Evolutionary conservation across 64 coral and sea anemone genomes (phyloP), one percentile per base, ranked within the genome.

Genomic region (Exaiptasia diaphana): DNA sequence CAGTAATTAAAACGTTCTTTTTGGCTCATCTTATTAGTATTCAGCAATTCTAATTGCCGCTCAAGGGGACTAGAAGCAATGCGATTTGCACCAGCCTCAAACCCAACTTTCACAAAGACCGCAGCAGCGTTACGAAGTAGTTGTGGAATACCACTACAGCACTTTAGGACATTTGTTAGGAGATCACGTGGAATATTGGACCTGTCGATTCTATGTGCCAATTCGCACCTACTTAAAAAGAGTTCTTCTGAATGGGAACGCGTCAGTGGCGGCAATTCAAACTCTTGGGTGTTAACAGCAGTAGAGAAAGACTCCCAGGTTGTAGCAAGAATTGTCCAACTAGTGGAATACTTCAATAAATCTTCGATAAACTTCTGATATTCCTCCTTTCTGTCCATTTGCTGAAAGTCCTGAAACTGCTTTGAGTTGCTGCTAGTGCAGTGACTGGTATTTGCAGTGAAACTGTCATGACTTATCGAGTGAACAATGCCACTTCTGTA

Each of bases 101-200:
- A 9, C 14, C 2, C 54, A n/a, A n/a, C 21, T 31, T 58, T 11
- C 23, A 9, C 29, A 30, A 58, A 15, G 12, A 58, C 54, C 14
- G 29, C 54, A n/a, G 29, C 24, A 0, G 54, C 54, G 29, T n/a
- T 9, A 58, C 54, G 29, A 2, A 83, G 35, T 17, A 83, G 6
- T 46, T 71, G 38, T 11, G 80, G 80, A 27, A 83, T 27, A 27
- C 80, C 80, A 57, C 65, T 34, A 41, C 80, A 83, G 14, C 35
- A 36, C 3, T 4, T 59, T 1, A 15, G 30, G 33, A 75, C 22
- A 1, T 67, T 31, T 6, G 32, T 55, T 59, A 18, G 22, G n/a
- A n/a, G n/a, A n/a, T n/a, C n/a, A n/a, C n/a, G n/a, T n/a, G n/a
- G n/a, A n/a, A n/a, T n/a, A n/a, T n/a, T n/a, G n/a, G n/a, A n/a